Percentiles rank a stretch among this genome's conserved stretches.
These are phyloP conservation scores for Esox masquinongy DNA, from an alignment of 2,797 vertebrate species.

Conservation along the genomic window DNA sequence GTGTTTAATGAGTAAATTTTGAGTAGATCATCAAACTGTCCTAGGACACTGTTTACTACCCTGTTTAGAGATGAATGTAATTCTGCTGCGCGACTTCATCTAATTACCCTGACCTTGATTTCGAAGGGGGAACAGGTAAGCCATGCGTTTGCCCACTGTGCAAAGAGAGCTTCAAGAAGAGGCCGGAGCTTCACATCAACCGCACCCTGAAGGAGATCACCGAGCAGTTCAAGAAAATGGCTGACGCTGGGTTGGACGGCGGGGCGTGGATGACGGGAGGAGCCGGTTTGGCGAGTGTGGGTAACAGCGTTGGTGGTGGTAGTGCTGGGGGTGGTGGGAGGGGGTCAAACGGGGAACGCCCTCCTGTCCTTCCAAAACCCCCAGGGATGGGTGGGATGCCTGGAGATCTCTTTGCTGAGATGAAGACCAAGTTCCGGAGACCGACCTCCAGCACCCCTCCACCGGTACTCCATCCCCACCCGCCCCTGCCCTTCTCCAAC, in stretches of 20 bases:
- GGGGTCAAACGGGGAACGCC: background rate
- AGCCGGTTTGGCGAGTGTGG: background rate
- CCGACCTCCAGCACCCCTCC: background rate
- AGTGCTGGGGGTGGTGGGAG: conserved; percentile 11
- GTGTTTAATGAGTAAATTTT: too few relatives aligned
- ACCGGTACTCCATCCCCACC: background rate
- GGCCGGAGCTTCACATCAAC: conserved; percentile 75
- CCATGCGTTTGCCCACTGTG: conserved; percentile 75
- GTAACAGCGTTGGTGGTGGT: background rate
- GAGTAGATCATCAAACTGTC: too few relatives aligned
- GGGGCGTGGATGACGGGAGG: background rate
- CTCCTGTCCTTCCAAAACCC: background rate
- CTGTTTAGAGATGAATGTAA: background rate
- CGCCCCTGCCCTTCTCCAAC: background rate
- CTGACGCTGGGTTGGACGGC: background rate
- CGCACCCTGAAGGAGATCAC: conserved; percentile 76
- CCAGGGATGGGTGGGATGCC: conserved; percentile 44
- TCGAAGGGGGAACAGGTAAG: conserved; percentile 20
- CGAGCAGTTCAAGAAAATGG: conserved; percentile 72
- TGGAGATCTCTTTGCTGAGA: conserved; percentile 62
- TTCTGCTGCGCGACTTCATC: background rate
- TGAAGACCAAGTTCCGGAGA: conserved; percentile 67
- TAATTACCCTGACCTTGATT: background rate
- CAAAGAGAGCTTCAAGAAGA: conserved; percentile 65
- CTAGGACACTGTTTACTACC: too few relatives aligned